phyloP scores from a whole-genome alignment of 1,140 invertebrate genomes.

The Leptestheria dahalacensis region DNA sequence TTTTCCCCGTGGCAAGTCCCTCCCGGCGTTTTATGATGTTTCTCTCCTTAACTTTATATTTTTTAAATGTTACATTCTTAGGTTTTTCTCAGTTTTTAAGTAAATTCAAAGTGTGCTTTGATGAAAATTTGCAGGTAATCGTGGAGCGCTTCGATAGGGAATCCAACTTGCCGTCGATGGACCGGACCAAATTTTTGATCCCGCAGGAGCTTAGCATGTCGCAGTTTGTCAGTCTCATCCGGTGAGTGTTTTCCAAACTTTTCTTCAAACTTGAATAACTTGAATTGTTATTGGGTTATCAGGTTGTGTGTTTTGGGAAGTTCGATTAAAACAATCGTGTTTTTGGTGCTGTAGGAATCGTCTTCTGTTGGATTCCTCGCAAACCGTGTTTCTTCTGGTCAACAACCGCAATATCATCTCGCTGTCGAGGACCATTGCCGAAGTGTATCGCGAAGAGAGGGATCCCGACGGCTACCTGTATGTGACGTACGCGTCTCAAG shows the following conservation, averaged over 20 bases:
- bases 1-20: too few relatives aligned
- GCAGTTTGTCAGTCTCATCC: constrained; percentile 59
- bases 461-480: constrained; percentile 71
- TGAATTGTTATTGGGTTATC: background rate
- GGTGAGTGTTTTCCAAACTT: constrained; percentile 28
- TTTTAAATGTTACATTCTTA: too few relatives aligned
- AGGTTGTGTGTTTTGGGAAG: background rate
- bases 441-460: constrained; percentile 56
- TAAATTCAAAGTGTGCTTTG: background rate
- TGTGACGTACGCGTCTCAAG: constrained; percentile 72
- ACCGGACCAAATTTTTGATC: constrained; percentile 61
- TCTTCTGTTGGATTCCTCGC: constrained; percentile 25
- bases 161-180: constrained; percentile 44
- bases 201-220: constrained; percentile 64
- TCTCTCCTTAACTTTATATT: too few relatives aligned
- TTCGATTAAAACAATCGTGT: too few relatives aligned
- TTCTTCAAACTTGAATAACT: background rate
- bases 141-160: constrained; percentile 56
- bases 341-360: constrained; percentile 25
- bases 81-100: too few relatives aligned
- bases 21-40: too few relatives aligned
- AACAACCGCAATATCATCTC: constrained; percentile 66
- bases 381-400: constrained; percentile 65
- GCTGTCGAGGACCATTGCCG: constrained; percentile 58
- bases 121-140: constrained; percentile 37